Base-by-base conservation (phyloP, 1,140 invertebrate genomes). In the Psix sp. region DNA sequence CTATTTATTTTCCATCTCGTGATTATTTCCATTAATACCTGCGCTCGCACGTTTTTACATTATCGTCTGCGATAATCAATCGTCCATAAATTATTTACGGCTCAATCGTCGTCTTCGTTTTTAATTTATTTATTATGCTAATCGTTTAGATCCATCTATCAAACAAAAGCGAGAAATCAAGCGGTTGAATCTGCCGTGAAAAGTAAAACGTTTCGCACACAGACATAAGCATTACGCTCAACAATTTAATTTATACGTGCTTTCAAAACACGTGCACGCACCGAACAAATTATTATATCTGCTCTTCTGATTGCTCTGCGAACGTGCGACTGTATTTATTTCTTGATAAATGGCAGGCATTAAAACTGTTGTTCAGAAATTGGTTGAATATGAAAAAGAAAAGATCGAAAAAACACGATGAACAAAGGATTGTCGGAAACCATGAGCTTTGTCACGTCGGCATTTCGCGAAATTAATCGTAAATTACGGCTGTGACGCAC, bases 391-490 rank as follows among this genome's bases (percentile, higher is more conserved):
- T n/a, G n/a, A n/a, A n/a, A n/a, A n/a, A 29, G 7, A 29, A 29
- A 10, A 7, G 26, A 7, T 29, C n/a, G 26, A 29, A 29, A 7
- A 29, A 29, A 29, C 26, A 29, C 26, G 26, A 29, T 11, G 2
- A 35, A 35, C 33, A 35, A 35, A 13, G n/a, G 11, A 35, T 35
- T 35, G 13, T 10, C 33, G 33, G 33, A 35, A 35, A 35, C 13
- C n/a, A 35, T 35, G 33, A 35, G 11, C 5, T 29, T 42, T 26
- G 38, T 51, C 11, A 24, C 17, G 15, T 11, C 2, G 33, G 10
- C n/a, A 31, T 38, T 48, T 71, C 57, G 66, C 48, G 35, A 71
- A 60, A 71, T 62, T 62, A 62, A 71, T 70, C 54, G 36, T 29
- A 45, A 70, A 60, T 42, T 48, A 21, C 26, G 15, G 29, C 42